phyloP scores from a whole-genome alignment of 2,888 invertebrate species.

The Lepas anatifera region DNA sequence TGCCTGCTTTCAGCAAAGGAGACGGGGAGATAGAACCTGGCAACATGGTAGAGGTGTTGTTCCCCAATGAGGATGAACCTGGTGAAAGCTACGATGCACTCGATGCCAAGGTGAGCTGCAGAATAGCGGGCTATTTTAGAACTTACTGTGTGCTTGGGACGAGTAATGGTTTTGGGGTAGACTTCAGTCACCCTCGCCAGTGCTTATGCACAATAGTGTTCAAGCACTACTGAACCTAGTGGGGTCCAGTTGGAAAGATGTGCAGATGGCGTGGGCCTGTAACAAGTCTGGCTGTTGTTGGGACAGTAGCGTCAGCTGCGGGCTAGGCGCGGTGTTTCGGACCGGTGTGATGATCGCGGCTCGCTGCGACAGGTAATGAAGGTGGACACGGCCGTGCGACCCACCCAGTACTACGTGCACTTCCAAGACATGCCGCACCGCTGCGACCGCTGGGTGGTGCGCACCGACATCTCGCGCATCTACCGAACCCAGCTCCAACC shows the following conservation, averaged over 20 bases:
- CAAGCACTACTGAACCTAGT: no score
- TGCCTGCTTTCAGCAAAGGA: constrained; percentile 24
- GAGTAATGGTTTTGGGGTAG: no score
- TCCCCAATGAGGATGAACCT: background rate
- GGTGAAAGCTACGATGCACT: background rate
- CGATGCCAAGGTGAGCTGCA: background rate
- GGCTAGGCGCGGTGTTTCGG: no score
- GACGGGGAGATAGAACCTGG: background rate
- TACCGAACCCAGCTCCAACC: background rate
- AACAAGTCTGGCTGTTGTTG: no score
- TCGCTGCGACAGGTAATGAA: background rate
- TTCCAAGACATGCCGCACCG: background rate
- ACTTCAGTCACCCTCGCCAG: no score
- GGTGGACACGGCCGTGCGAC: background rate
- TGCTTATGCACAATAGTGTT: no score
- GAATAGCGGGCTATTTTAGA: no score
- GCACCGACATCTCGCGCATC: background rate
- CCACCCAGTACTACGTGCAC: constrained; percentile 2
- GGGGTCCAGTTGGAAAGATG: no score
- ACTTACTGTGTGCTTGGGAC: no score
- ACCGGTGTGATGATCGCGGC: background rate
- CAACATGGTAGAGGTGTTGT: background rate
- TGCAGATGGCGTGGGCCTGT: no score
- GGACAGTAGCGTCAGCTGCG: no score
- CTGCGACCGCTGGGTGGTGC: background rate